These are phyloP conservation scores for Leptinotarsa defecta DNA, from an alignment of 1,140 invertebrate genomes.

Conservation along the genomic window DNA sequence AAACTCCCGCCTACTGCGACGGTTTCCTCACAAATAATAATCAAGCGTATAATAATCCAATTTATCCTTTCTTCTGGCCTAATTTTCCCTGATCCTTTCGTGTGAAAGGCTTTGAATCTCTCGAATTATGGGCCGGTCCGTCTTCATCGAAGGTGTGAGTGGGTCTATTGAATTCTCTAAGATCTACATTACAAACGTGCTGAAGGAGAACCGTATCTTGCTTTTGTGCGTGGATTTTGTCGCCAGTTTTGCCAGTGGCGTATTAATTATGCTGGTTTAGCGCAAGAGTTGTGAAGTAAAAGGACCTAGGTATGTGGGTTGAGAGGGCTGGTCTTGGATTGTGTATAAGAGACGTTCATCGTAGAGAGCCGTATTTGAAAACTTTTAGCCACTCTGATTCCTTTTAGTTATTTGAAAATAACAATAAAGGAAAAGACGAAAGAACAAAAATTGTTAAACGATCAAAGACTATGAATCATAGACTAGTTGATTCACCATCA, in stretches of 20 bases:
- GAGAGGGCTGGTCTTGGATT: too few species aligned
- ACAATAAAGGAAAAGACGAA: too few species aligned
- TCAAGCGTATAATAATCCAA: constrained; percentile 1
- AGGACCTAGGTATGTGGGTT: too few species aligned
- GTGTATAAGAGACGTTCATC: too few species aligned
- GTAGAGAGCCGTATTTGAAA: too few species aligned
- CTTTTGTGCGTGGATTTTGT: neutral
- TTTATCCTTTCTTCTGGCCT: constrained; percentile 8
- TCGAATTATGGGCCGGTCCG: neutral
- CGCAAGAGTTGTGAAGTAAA: too few species aligned
- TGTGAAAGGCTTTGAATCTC: neutral
- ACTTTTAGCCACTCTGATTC: too few species aligned
- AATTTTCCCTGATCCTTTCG: neutral
- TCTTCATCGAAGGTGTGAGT: neutral
- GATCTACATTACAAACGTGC: constrained; percentile 2
- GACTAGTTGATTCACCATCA: too few species aligned
- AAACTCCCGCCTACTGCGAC: neutral
- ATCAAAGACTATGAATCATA: too few species aligned
- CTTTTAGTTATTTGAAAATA: too few species aligned
- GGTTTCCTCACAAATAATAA: neutral
- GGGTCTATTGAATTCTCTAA: neutral
- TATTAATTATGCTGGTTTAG: neutral
- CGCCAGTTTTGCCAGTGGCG: neutral
- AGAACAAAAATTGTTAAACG: too few species aligned
- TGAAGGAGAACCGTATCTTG: neutral